A percentile compares a stretch with the other conserved stretches of the same genome.
These are phyloP conservation scores for Heliopora coerulea DNA, from an alignment of 92 coral and sea anemone species.

Conservation along the genomic window DNA sequence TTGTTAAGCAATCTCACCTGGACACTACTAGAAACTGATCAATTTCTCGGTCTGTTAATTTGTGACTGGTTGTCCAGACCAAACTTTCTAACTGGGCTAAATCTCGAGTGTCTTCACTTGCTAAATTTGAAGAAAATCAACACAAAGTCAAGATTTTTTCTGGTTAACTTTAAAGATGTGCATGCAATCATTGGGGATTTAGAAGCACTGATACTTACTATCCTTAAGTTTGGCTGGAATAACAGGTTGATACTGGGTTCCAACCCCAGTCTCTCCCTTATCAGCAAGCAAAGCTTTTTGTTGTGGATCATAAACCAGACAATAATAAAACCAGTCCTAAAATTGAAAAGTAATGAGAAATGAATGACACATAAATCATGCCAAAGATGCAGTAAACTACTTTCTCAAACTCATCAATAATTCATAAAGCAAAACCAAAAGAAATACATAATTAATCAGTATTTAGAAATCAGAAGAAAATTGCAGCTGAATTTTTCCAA, in stretches of 20 bases:
- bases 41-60: slow-evolving; percentile 72
- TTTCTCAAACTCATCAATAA: too few relatives aligned
- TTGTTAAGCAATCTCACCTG: slow-evolving; percentile 55
- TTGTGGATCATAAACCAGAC: slow-evolving; percentile 96
- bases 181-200: too few relatives aligned
- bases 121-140: slow-evolving; percentile 29
- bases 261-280: slow-evolving; percentile 96
- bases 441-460: too few relatives aligned
- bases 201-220: slow-evolving; percentile 53
- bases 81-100: slow-evolving; percentile 80
- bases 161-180: not conserved
- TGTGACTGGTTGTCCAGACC: slow-evolving; percentile 85
- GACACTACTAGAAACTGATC: slow-evolving; percentile 96
- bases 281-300: slow-evolving; percentile 94
- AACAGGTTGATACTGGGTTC: slow-evolving; percentile 73
- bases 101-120: slow-evolving; percentile 72
- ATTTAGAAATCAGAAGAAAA: too few relatives aligned
- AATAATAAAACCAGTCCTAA: slow-evolving; percentile 98
- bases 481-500: too few relatives aligned
- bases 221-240: slow-evolving; percentile 64
- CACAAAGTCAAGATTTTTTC: not conserved
- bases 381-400: too few relatives aligned
- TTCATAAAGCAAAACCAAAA: too few relatives aligned
- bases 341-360: too few relatives aligned
- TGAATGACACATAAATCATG: too few relatives aligned